Evolutionary conservation across 2,888 invertebrate species (phyloP), one percentile per base, ranked within the genome.

Genomic region (Gnatocerus cornutus): DNA sequence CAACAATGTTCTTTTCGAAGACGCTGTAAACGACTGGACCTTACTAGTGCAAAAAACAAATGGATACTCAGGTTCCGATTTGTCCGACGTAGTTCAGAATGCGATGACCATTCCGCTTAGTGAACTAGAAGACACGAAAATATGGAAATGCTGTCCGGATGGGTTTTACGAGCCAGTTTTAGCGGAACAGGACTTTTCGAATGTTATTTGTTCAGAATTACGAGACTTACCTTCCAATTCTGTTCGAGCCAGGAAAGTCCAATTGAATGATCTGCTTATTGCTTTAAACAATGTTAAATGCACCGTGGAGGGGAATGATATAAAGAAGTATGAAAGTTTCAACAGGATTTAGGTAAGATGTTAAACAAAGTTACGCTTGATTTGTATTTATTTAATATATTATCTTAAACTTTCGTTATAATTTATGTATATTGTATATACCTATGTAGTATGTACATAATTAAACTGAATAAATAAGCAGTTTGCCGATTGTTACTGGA

Each of bases 61-160:
- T 12, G 88, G 88, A 0, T 88, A 84, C 77, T 88, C 88, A 7
- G 87, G 88, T 6, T 87, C 88, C 45, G 89, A 89, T 79, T 82
- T 89, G n/a, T 81, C 85, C 1, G 83, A 84, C 73, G 73, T 89
- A 50, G 83, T 86, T 0, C 82, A 85, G 43, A 83, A 80, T 37
- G 87, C 87, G 0, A 72, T 86, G 30, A 83, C 85, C 73, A 78
- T 85, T 68, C 88, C 89, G 4, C 79, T 89, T 43, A 80, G 84
- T 62, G 87, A 88, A 73, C 79, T 89, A 14, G 83, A 86, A 71
- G 77, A 79, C 9, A 80, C 81, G n/a, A 80, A 75, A 30, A 73
- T 82, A 52, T 87, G 87, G 87, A 80, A 76, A 58, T 48, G 64
- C n/a, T 75, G 74, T 16, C 39, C 73, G 12, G 77, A 82, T 68